Base-by-base conservation (phyloP, 2,113 vertebrate species). In the Myanophis thanlyinensis region DNA sequence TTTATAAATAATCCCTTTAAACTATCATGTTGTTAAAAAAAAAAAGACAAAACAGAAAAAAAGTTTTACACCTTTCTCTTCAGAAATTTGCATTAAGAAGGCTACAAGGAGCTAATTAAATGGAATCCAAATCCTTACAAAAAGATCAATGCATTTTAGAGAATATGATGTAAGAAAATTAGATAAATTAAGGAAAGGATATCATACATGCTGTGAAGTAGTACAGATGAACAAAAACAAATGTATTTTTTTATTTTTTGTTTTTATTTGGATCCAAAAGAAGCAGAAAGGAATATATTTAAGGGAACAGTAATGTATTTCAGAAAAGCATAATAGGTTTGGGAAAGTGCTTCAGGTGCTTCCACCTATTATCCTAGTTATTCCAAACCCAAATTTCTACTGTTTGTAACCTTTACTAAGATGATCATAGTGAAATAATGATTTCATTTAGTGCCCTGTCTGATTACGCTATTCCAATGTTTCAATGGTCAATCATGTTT, bases 391-490 rank as follows among this genome's bases (percentile, higher is more conserved):
- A 54, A 23, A 53, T 35, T 54, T 87, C 47, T 87, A 30, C 25
- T 85, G 44, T 25, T 3, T 47, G 6, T 23, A 85, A 23, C 9
- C 22, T 2, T 94, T 62, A 59, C 11, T 93, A 93, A 95, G 95
- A 92, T 87, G 62, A 90, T 90, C 95, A 91, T 92, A 95, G 91
- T 96, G 97, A 95, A 22, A 84, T 96, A 97, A 91, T 59, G 80
- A 23, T 10, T 22, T 9, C 85, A 87, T 87, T 51, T 30, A 87
- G 48, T 48, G 48, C 85, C 27, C 30, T 30, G 11, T n/a, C 10
- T 62, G 59, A 4, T 62, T 62, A 25, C 11, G 27, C 59, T 62
- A 62, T 62, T 62, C 27, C 4, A 62, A 62, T n/a, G 9, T 62
- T 62, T 62, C 59, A 12, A 62, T n/a, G 56, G 56, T 30, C 56